Evolutionary conservation across 2,113 vertebrate genomes (phyloP), one percentile per base, ranked within the genome.

Genomic region (Dasyprocta punctata): DNA sequence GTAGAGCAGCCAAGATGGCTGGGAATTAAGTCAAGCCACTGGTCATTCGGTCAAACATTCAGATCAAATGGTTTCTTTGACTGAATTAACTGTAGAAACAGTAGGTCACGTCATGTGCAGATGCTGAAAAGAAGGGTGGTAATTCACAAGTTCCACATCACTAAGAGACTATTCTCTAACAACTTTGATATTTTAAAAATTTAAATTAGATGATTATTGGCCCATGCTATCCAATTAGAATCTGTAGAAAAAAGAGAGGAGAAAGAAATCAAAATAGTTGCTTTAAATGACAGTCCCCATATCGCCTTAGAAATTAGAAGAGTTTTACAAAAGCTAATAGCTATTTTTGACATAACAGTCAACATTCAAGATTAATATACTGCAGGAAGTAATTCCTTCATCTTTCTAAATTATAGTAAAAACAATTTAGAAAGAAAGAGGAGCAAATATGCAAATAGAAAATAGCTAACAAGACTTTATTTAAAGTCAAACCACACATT

Each of bases 181-280:
- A 87, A 85, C 61, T 77, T 77, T 61, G 78, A 96, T 89, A 92
- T 82, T 94, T 81, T 33, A 87, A 83, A 97, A 98, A 90, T 92
- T 94, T 63, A 95, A 86, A 95, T 88, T 94, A 85, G 63, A 94
- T 95, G 58, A 84, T 95, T 92, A 86, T 28, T 95, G 58, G 69
- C 58, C 19, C 52, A 82, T 71, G 20, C 38, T 61, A 49, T 78
- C 47, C 77, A 82, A 80, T 94, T 96, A 86, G 67, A 97, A 91
- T 92, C 89, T 97, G 36, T 80, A 47, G 41, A 96, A 52, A 38
- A 69, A 92, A 86, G 14, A 65, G 54, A 88, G 56, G 54, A 89
- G 84, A 89, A 94, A 92, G 89, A 82, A 41, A 71, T 36, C 36
- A 75, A 87, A 90, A 92, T 65, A 19, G 24, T 93, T 86, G 69